Evolutionary conservation across 2,797 vertebrate species (phyloP).

Genomic region (Sebastes trivittatus): DNA sequence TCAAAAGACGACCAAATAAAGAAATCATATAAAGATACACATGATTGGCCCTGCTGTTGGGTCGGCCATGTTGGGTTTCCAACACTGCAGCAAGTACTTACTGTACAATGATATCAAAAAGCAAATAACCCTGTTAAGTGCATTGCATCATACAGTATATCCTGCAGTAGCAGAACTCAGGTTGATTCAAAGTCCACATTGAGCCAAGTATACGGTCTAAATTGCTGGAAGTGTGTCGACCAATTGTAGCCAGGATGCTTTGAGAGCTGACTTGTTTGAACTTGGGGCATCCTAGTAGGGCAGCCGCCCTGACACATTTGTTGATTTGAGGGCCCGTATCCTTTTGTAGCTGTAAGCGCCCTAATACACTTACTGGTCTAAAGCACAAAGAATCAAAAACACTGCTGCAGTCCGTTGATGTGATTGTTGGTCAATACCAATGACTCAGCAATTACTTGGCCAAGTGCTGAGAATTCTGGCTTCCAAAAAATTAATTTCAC

Average conservation of each 20-base stretch:
- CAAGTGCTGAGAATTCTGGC: slow-evolving; percentile 21
- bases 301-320: background rate
- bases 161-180: too few relatives aligned
- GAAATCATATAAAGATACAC: background rate
- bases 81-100: too few relatives aligned
- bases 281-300: background rate
- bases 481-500: background rate
- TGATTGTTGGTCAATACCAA: background rate
- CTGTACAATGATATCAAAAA: too few relatives aligned
- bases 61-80: too few relatives aligned
- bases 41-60: too few relatives aligned
- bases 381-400: background rate
- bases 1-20: background rate
- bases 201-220: background rate
- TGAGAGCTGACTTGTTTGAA: background rate
- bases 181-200: background rate
- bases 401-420: background rate
- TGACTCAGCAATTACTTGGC: slow-evolving; percentile 3
- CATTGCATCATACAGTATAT: too few relatives aligned
- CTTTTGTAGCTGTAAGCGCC: background rate
- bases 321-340: background rate
- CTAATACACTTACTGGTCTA: background rate
- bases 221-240: background rate
- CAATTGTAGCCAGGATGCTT: background rate
- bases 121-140: too few relatives aligned